Evolutionary conservation across 2,888 invertebrate species (phyloP), one percentile per base, ranked within the genome.

Genomic region (Phalera bucephala): DNA sequence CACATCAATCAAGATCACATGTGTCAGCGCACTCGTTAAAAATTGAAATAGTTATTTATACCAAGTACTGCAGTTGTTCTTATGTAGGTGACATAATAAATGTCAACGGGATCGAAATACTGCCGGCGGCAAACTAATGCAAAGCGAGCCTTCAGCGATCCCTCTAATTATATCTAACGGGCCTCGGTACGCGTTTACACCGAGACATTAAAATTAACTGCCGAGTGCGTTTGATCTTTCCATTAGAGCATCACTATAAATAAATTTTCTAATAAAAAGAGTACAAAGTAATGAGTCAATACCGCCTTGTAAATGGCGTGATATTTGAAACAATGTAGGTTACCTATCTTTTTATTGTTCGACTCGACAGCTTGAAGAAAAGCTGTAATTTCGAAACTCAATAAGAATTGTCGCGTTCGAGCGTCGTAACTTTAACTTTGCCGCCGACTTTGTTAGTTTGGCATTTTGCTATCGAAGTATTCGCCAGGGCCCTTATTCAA

Each of bases 151-250:
- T 73, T 66, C 62, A 76, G 79, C 74, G 69, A 80, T 78, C 68
- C 66, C 73, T 84, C 86, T 86, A 88, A 87, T 88, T 87, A 88
- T 89, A 87, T 80, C 83, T 78, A 83, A 73, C 83, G 70, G 64
- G 72, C 50, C 64, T 64, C 69, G 63, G 67, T 78, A 71, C 72
- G 47, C 79, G 79, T 78, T 80, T 80, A 81, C 84, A 85, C 77
- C 64, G 80, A 80, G 86, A 85, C 87, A 87, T 87, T 86, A 88
- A 89, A 87, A 87, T 87, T 85, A 87, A 87, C 86, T 83, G 75
- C 77, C 69, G 72, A 69, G 63, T 65, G 69, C 86, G 76, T 89
- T 88, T 89, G 88, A 89, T 89, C 88, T 89, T 88, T 87, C 85
- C 87, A 87, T 87, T 87, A 88, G 80, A 72, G 72, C 74, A 74